Evolutionary conservation across 64 coral and sea anemone genomes (phyloP), one percentile per base, ranked within the genome.

Genomic region (Dendronephthya gigantea): DNA sequence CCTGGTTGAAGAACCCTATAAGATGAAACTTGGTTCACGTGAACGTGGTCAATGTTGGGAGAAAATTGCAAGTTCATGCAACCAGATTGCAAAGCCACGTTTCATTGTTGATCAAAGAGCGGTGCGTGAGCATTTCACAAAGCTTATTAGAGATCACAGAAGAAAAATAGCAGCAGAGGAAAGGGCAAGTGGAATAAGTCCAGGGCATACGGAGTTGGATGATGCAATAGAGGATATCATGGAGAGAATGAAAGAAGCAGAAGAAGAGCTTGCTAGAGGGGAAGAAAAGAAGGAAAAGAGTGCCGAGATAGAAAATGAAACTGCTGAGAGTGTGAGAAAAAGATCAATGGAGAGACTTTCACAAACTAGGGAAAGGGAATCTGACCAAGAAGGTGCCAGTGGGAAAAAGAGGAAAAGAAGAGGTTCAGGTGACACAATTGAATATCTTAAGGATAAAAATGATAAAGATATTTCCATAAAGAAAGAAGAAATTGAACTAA

Each of bases 151-250:
- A 82, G 82, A 89, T n/a, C 55, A 89, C 82, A 89, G 84, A 83
- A 83, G 82, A 81, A 89, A 83, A 89, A 89, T 89, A 51, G 52
- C 36, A 40, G 88, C 81, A 55, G 88, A 89, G 50, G 81, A 89
- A 62, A 68, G 49, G n/a, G 88, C 88, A 59, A 66, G 25, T 86
- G 84, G 84, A 40, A 86, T 86, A 52, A 66, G 50, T 66, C 84
- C 84, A 40, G 84, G 69, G 39, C 84, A 56, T 40, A 86, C 50
- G 36, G 84, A 86, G 52, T 50, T 69, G 55, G 84, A 86, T 58
- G 31, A 40, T 36, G 84, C 84, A 52, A 59, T 85, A n/a, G 50
- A 31, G 47, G 84, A 85, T 66, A 86, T 86, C 38, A 86, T 86
- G 19, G 50, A 86, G 35, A 62, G 30, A 25, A 66, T 43, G 52